phyloP scores from a whole-genome alignment of 2,113 vertebrate species.

The Platysternon megacephalum region DNA sequence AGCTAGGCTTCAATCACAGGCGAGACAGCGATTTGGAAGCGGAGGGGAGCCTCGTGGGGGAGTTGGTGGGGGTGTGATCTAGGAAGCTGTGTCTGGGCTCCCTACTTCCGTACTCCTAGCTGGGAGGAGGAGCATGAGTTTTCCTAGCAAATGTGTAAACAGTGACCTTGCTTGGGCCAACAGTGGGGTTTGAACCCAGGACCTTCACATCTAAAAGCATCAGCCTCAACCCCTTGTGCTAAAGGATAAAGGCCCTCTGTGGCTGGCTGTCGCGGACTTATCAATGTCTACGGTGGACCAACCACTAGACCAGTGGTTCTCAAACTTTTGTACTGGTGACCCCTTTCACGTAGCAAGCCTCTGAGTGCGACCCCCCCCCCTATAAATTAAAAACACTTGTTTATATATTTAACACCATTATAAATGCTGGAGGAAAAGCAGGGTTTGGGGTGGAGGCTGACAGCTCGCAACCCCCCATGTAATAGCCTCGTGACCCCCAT shows the following conservation, averaged over 20 bases:
- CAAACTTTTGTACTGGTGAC: no score
- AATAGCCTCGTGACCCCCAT: no score
- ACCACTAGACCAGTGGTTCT: slow-evolving; percentile 42
- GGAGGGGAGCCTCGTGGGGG: neutral
- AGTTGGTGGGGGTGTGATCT: neutral
- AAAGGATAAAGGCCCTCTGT: neutral
- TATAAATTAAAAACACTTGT: no score
- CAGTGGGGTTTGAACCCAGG: neutral
- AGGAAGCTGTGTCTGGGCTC: neutral
- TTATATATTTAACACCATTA: no score
- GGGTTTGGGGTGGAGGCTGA: no score
- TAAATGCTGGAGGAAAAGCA: no score
- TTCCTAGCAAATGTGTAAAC: accelerated
- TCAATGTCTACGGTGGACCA: neutral
- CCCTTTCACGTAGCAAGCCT: no score
- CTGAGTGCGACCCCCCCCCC: no score
- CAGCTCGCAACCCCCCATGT: no score
- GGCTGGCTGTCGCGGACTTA: neutral
- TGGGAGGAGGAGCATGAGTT: accelerated
- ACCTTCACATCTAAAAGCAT: neutral
- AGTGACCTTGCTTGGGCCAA: neutral
- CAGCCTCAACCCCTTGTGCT: accelerated
- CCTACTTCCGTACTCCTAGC: neutral
- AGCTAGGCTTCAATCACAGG: neutral
- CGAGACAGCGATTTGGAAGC: accelerated